Base-by-base conservation (phyloP, 2,113 vertebrate genomes). In the Pedetes capensis region DNA sequence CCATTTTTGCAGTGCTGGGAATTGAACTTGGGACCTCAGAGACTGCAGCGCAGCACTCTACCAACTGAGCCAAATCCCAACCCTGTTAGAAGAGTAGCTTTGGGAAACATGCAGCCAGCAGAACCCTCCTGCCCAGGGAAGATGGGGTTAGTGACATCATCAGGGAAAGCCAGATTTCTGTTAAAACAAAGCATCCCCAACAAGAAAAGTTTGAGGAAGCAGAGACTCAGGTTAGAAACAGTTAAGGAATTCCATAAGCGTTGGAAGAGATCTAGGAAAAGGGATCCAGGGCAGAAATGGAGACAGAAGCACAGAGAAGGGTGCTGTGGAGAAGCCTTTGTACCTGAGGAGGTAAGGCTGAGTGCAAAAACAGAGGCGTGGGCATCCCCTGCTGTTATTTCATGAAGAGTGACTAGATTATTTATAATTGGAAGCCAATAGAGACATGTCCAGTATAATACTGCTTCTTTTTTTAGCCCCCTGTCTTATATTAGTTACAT, bases 321-420 rank as follows among this genome's bases (percentile, higher is more conserved):
- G 23, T 42, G 66, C 29, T 44, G 8, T 1, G 6, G 27, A 16
- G 10, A 2, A 32, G 53, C 68, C 23, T 51, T 22, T 63, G 23
- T 1, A 34, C 22, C 3, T 2, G 1, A 10, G 4, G 14, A 66
- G 20, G 23, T 17, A 13, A n/a, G 42, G 6, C 20, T 49, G 42
- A 16, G 42, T 12, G 37, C 10, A 47, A 59, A 25, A 16, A 22
- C 6, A 1, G 6, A 3, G 22, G 91, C 61, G n/a, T 49, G 20
- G 18, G 29, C 4, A 3, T 64, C 63, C 2, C 16, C 66, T 34
- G 8, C 61, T 80, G 3, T 80, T 37, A 17, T 63, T 68, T 72
- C 27, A 7, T 27, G 12, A 63, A 42, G 39, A 84, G 7, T 25
- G 29, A 32, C 7, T 69, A 20, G 44, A 42, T 63, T 37, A 13